These are phyloP conservation scores for Sebastes ruberrimus DNA, from an alignment of 2,797 vertebrate genomes.

Conservation along the genomic window DNA sequence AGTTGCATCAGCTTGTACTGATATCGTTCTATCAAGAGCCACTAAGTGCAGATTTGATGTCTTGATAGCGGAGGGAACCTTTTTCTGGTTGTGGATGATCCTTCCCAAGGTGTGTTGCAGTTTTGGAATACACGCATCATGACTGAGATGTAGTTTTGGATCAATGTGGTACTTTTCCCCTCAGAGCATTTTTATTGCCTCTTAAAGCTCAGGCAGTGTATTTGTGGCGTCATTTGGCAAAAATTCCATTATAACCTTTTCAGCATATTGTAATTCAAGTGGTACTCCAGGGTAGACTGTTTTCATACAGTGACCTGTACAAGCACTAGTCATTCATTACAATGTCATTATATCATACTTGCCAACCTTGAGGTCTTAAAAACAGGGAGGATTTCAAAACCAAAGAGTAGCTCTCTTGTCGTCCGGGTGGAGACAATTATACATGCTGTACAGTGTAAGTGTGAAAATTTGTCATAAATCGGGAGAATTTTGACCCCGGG, in stretches of 20 bases:
- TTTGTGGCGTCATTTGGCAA: not conserved
- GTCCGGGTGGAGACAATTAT: too few species aligned
- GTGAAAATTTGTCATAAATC: too few species aligned
- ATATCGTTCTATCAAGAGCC: constrained; percentile 56
- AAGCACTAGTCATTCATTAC: too few species aligned
- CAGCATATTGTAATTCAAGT: not conserved
- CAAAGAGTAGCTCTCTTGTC: too few species aligned
- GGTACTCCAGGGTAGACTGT: not conserved
- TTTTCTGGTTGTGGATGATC: constrained; percentile 27
- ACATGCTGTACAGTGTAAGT: too few species aligned
- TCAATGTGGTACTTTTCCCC: not conserved
- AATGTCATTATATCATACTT: too few species aligned
- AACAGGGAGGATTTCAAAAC: too few species aligned
- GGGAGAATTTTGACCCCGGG: too few species aligned
- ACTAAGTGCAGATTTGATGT: constrained; percentile 46
- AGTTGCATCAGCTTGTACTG: constrained; percentile 78
- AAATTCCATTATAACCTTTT: not conserved
- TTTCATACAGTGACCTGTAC: not conserved
- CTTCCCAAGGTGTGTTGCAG: not conserved
- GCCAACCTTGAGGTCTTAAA: too few species aligned
- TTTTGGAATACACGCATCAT: not conserved
- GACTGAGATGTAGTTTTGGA: constrained; percentile 26
- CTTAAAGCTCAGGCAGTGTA: not conserved
- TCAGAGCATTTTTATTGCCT: not conserved
- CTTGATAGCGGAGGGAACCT: constrained; percentile 39